phyloP scores from a whole-genome alignment of 1,140 invertebrate genomes.

The Zelostemma sp. region DNA sequence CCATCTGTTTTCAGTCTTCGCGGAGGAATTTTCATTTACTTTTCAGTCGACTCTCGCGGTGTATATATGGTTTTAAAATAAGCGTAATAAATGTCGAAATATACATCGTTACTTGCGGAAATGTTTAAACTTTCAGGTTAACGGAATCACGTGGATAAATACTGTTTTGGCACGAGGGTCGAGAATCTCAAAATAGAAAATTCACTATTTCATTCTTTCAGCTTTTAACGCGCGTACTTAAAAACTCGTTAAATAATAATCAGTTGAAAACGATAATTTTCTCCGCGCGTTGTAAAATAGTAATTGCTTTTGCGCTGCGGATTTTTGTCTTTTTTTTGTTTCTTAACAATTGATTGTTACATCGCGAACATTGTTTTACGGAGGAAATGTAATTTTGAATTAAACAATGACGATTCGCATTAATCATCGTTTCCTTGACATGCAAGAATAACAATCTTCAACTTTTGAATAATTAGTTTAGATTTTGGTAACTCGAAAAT shows the following conservation, averaged over 20 bases:
- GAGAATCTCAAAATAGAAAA: slow-evolving; percentile 26
- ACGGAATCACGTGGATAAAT: slow-evolving; percentile 18
- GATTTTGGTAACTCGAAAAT: too few relatives aligned
- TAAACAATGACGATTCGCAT: too few relatives aligned
- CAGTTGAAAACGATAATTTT: neutral
- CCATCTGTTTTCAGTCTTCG: slow-evolving; percentile 9
- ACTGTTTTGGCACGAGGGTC: slow-evolving; percentile 28
- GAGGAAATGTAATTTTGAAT: too few relatives aligned
- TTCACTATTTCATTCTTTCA: neutral
- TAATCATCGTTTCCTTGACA: too few relatives aligned
- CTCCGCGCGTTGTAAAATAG: too few relatives aligned
- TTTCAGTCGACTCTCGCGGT: neutral
- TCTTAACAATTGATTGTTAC: too few relatives aligned
- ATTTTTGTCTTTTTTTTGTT: too few relatives aligned
- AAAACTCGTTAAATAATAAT: slow-evolving; percentile 6
- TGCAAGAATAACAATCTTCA: too few relatives aligned
- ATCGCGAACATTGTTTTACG: too few relatives aligned
- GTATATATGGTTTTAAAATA: slow-evolving; percentile 11
- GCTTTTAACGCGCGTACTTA: neutral
- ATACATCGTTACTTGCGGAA: neutral
- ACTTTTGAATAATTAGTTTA: too few relatives aligned
- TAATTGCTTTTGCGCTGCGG: too few relatives aligned
- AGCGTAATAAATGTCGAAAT: slow-evolving; percentile 6
- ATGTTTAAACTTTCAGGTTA: slow-evolving; percentile 4
- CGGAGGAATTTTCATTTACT: slow-evolving; percentile 5